Conservation (phyloP, 2,888 invertebrate genomes). For the Andrena praecox region DNA sequence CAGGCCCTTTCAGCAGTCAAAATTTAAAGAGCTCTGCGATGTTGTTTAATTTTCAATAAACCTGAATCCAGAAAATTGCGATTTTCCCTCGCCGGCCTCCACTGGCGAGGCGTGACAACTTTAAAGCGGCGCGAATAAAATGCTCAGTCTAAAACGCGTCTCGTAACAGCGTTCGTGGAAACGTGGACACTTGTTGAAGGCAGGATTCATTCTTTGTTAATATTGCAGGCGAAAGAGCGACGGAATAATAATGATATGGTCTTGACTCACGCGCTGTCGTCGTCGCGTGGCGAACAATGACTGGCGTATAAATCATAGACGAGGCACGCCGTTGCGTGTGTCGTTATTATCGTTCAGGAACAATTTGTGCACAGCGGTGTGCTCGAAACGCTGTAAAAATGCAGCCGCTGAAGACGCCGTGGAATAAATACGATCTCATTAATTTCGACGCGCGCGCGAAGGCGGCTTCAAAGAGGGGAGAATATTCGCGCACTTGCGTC, state of each 20-base stretch:
- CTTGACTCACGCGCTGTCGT: constrained; percentile 60
- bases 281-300: constrained; percentile 70
- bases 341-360: constrained; percentile 58
- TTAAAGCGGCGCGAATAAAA: background rate
- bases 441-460: constrained; percentile 18
- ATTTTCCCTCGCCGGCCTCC: background rate
- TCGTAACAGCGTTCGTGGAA: constrained; percentile 19
- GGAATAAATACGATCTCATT: constrained; percentile 49
- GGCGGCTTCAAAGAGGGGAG: background rate
- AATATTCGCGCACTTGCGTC: background rate
- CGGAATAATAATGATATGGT: constrained; percentile 65
- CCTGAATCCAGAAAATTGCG: background rate
- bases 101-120: background rate
- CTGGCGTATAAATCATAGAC: constrained; percentile 66
- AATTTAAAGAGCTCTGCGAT: background rate
- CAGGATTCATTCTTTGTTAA: constrained; percentile 55
- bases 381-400: constrained; percentile 43
- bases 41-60: background rate
- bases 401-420: constrained; percentile 16
- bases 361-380: constrained; percentile 53
- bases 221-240: constrained; percentile 43
- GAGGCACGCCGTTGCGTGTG: constrained; percentile 57
- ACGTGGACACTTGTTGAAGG: constrained; percentile 53
- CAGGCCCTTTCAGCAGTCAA: background rate
- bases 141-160: background rate